phyloP scores from a whole-genome alignment of 2,888 invertebrate species.

The Pandemis corylana region DNA sequence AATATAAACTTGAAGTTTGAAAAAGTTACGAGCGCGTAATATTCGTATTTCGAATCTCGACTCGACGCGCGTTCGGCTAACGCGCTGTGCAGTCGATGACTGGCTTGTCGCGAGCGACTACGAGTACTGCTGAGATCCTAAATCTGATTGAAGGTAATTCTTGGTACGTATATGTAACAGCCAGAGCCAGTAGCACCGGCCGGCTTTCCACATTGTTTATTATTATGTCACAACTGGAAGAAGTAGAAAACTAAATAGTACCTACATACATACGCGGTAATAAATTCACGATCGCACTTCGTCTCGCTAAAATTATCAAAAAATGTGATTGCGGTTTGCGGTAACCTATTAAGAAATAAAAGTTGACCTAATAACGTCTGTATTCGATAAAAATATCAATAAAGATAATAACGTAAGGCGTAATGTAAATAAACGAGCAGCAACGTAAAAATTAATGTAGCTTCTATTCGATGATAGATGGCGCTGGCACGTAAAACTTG shows the following conservation, averaged over 20 bases:
- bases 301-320: conserved; percentile 1
- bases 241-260: neutral
- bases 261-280: neutral
- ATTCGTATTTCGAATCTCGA: conserved; percentile 51
- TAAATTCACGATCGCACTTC: neutral
- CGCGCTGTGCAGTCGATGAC: conserved; percentile 62
- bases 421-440: conserved; percentile 7
- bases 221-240: conserved; percentile 1
- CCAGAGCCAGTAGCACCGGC: neutral
- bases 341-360: conserved; percentile 25
- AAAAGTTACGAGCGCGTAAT: conserved; percentile 58
- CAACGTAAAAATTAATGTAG: neutral
- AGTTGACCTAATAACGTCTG: conserved; percentile 17
- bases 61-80: conserved; percentile 56
- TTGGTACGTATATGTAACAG: conserved; percentile 2
- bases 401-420: conserved; percentile 9
- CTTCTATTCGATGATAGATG: conserved; percentile 25
- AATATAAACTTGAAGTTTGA: conserved; percentile 35
- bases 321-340: neutral
- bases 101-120: conserved; percentile 47
- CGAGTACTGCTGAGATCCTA: conserved; percentile 8
- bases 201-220: conserved; percentile 17
- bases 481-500: neutral
- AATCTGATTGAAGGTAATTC: conserved; percentile 18
- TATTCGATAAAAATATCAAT: conserved; percentile 26